phyloP scores from a whole-genome alignment of 2,797 vertebrate species.

The Ptychadena robeensis region DNA sequence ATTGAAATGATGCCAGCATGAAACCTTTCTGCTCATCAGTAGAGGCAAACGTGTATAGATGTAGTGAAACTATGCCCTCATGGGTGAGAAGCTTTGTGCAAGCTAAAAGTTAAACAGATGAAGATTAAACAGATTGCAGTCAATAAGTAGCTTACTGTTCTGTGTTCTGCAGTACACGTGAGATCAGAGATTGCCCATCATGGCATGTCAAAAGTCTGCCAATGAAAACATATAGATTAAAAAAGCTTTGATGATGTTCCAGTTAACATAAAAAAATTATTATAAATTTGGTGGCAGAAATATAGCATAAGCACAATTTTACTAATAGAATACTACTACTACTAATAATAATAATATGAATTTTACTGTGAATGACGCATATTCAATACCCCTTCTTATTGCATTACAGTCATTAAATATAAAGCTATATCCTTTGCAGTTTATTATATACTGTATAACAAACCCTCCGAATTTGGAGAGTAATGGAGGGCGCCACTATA shows the following conservation, averaged over 20 bases:
- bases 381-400: background rate
- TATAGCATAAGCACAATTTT: background rate
- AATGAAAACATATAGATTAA: constrained; percentile 1
- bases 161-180: constrained; percentile 54
- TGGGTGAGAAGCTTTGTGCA: constrained; percentile 58
- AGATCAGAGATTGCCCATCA: constrained; percentile 42
- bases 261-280: too few relatives aligned
- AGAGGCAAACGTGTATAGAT: background rate
- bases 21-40: constrained; percentile 1
- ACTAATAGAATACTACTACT: too few relatives aligned
- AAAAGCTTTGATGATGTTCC: background rate
- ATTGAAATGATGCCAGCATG: background rate
- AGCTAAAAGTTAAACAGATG: constrained; percentile 63
- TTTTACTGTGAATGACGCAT: too few relatives aligned
- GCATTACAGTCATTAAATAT: background rate
- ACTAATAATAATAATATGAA: too few relatives aligned
- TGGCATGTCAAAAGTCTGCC: constrained; percentile 39
- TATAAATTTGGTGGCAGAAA: background rate
- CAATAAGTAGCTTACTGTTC: constrained; percentile 61
- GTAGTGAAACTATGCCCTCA: constrained; percentile 45
- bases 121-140: constrained; percentile 62
- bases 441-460: too few relatives aligned
- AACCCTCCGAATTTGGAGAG: too few relatives aligned
- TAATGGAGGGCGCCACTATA: too few relatives aligned
- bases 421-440: too few relatives aligned